Conservation (phyloP, 2,888 invertebrate species). For the Idaea biselata region DNA sequence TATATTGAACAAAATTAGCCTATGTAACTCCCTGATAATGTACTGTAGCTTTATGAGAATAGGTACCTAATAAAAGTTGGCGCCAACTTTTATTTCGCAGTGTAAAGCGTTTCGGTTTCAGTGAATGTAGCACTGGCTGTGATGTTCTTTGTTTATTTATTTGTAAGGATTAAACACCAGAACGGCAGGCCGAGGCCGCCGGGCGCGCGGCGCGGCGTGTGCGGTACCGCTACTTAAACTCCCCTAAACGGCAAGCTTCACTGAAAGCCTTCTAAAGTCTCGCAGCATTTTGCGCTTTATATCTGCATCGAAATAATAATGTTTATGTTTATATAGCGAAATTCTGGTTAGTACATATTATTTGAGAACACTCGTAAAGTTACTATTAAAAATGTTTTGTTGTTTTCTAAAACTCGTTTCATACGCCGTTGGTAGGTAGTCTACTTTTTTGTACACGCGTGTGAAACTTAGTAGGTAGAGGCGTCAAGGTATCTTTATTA, state of each 20-base stretch:
- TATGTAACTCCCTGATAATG: too few species aligned
- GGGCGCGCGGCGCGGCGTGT: constrained; percentile 25
- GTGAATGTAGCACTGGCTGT: constrained; percentile 52
- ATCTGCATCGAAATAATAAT: constrained; percentile 46
- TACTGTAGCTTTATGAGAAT: too few species aligned
- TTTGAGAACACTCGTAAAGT: neutral
- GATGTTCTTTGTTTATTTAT: constrained; percentile 60
- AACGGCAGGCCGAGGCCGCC: neutral
- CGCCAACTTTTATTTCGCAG: neutral
- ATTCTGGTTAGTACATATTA: constrained; percentile 12
- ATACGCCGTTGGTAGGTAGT: neutral
- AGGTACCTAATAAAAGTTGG: neutral
- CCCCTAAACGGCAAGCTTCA: constrained; percentile 64
- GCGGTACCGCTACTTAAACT: constrained; percentile 66
- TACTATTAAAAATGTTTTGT: neutral
- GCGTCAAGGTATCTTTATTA: too few species aligned
- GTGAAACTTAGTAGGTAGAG: neutral
- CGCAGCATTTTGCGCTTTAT: constrained; percentile 42
- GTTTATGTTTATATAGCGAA: constrained; percentile 34
- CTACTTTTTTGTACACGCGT: neutral
- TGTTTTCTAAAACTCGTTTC: neutral
- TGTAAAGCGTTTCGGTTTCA: constrained; percentile 45
- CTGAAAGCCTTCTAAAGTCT: constrained; percentile 65
- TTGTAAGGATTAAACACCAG: constrained; percentile 62
- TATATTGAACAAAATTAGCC: too few species aligned